Conservation (phyloP, 1,140 invertebrate species). For the Apocrypta bakeri region DNA sequence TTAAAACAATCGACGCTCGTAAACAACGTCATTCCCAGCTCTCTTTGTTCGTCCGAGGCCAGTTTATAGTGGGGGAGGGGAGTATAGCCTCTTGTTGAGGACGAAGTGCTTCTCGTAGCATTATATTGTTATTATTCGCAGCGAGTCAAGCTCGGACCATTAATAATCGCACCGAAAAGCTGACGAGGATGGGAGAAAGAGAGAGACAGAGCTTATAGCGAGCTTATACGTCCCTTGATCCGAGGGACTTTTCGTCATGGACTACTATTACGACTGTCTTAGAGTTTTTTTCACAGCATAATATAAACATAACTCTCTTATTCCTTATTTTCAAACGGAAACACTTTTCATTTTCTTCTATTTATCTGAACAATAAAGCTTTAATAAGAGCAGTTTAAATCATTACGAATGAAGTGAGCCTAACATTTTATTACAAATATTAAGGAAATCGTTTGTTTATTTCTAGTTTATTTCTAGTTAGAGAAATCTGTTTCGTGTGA, state of each 20-base stretch:
- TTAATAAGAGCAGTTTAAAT: too few species aligned
- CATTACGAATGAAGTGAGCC: too few species aligned
- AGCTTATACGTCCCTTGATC: not conserved
- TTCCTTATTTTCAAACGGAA: too few species aligned
- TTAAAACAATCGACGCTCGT: conserved; percentile 65
- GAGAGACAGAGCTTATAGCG: too few species aligned
- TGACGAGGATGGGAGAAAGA: not conserved
- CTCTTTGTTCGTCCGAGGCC: conserved; percentile 58
- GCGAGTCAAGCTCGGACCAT: conserved; percentile 10
- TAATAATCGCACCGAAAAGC: not conserved
- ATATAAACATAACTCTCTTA: too few species aligned
- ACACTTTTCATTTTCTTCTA: too few species aligned
- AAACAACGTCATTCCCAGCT: conserved; percentile 66
- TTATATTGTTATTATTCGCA: conserved; percentile 39
- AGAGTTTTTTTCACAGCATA: not conserved
- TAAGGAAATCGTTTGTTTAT: too few species aligned
- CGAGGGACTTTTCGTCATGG: not conserved
- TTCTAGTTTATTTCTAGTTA: too few species aligned
- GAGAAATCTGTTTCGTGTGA: too few species aligned
- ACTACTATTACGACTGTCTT: not conserved
- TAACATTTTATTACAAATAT: too few species aligned
- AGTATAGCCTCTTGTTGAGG: not conserved
- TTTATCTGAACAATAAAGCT: too few species aligned
- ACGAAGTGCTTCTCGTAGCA: not conserved
- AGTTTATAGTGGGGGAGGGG: conserved; percentile 52